These are phyloP conservation scores for Plebejus melissa DNA, from an alignment of 2,888 invertebrate genomes.

Conservation along the genomic window DNA sequence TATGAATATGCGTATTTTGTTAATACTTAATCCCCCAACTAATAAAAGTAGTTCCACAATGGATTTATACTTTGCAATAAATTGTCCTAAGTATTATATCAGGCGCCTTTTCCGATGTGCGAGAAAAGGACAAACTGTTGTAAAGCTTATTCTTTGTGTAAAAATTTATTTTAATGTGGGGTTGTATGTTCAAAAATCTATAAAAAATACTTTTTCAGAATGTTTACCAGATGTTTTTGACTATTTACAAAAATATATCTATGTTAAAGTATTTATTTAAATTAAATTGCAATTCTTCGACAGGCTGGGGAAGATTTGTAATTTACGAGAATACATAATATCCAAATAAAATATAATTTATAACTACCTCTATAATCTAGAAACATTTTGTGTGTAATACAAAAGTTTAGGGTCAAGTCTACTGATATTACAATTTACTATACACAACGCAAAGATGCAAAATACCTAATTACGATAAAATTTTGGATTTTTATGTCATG, in stretches of 20 bases:
- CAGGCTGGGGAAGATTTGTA: constrained; percentile 23
- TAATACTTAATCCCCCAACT: not conserved
- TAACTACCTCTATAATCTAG: not conserved
- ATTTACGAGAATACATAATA: not conserved
- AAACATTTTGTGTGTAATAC: not conserved
- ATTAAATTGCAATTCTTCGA: not conserved
- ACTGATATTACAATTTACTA: not conserved
- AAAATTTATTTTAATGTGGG: not conserved
- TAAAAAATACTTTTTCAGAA: not conserved
- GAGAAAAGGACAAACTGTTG: not conserved
- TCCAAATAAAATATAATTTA: not conserved
- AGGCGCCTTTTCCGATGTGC: too few relatives aligned
- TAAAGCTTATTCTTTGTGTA: too few relatives aligned
- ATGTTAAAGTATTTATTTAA: not conserved
- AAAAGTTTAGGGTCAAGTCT: not conserved
- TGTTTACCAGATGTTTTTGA: not conserved
- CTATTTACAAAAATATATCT: not conserved
- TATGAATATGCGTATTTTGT: constrained; percentile 14
- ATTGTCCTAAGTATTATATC: not conserved
- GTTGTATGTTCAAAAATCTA: not conserved
- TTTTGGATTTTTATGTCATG: too few relatives aligned
- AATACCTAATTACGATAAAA: too few relatives aligned
- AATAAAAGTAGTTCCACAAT: not conserved
- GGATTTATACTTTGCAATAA: not conserved
- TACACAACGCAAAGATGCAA: not conserved